Percentiles rank a stretch among this genome's conserved stretches.
phyloP scores from a whole-genome alignment of 2,888 invertebrate genomes.

The Sinhomidia bicolor region DNA sequence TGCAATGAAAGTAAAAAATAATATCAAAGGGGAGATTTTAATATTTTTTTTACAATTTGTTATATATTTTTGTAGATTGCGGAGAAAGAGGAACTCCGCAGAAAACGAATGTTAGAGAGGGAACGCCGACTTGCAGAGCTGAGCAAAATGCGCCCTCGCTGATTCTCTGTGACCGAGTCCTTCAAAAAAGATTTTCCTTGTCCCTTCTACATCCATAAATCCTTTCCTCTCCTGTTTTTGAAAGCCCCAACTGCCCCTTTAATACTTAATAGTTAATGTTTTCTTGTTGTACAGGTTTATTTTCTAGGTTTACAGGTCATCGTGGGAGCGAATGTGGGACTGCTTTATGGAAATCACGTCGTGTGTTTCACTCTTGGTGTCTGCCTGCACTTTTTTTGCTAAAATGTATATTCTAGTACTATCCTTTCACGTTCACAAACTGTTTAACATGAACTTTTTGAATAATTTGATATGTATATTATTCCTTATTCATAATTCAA shows the following conservation, averaged over 20 bases:
- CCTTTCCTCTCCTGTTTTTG: constrained; percentile 28
- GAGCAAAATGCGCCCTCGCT: constrained; percentile 82
- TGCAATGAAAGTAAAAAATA: background rate
- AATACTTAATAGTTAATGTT: constrained; percentile 69
- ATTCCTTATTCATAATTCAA: constrained; percentile 66
- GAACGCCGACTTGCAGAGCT: constrained; percentile 90
- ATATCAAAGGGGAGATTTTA: background rate
- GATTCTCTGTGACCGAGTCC: constrained; percentile 60
- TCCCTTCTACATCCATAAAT: constrained; percentile 34
- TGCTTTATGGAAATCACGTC: constrained; percentile 47
- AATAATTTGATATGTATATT: constrained; percentile 62
- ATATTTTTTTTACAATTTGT: background rate
- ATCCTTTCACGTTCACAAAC: constrained; percentile 63
- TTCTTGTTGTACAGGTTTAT: constrained; percentile 78
- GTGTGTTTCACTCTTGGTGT: constrained; percentile 52
- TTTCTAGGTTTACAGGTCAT: constrained; percentile 78
- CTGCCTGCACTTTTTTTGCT: constrained; percentile 62
- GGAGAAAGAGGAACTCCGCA: constrained; percentile 92
- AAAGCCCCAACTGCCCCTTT: constrained; percentile 54
- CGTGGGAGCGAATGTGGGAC: constrained; percentile 69
- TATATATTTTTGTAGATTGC: constrained; percentile 90
- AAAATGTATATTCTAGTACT: constrained; percentile 68
- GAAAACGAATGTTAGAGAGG: constrained; percentile 93
- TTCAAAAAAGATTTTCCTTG: constrained; percentile 41
- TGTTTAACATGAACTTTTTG: constrained; percentile 52